These are phyloP conservation scores for Caenorhabditis remanei DNA, from an alignment of 1,140 invertebrate species.

Conservation along the genomic window DNA sequence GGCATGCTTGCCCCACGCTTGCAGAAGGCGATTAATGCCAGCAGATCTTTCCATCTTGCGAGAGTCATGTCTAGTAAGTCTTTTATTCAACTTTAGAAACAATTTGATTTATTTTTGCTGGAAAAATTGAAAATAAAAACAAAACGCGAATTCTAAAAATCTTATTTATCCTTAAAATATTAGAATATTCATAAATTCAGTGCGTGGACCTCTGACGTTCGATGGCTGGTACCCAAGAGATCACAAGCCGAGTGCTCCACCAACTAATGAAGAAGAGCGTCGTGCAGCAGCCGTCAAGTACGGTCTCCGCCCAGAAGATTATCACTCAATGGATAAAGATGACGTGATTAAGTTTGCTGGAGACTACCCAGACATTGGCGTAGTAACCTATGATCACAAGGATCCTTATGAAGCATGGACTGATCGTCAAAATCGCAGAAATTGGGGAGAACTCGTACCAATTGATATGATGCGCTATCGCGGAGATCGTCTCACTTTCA, in stretches of 20 bases:
- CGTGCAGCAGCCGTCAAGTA: conserved; percentile 75
- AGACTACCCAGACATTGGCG: conserved; percentile 76
- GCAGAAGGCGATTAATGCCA: conserved; percentile 37
- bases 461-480: conserved; percentile 71
- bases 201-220: conserved; percentile 70
- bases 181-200: conserved; percentile 55
- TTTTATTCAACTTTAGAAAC: neutral
- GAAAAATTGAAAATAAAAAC: too few species aligned
- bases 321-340: conserved; percentile 65
- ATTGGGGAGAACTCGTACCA: conserved; percentile 75
- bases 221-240: conserved; percentile 75
- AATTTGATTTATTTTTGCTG: neutral
- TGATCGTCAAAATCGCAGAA: conserved; percentile 69
- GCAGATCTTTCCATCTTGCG: conserved; percentile 40
- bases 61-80: conserved; percentile 41
- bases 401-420: conserved; percentile 77
- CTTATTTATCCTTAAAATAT: neutral
- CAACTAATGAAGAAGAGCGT: conserved; percentile 75
- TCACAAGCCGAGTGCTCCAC: conserved; percentile 73
- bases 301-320: conserved; percentile 76
- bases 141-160: neutral
- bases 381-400: conserved; percentile 72
- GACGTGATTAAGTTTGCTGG: conserved; percentile 66
- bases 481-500: conserved; percentile 73
- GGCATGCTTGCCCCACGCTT: conserved; percentile 51